A percentile compares a stretch with the other conserved stretches of the same genome.
These are phyloP conservation scores for Pardalotus punctatus DNA, from an alignment of 2,113 vertebrate species.

Conservation along the genomic window DNA sequence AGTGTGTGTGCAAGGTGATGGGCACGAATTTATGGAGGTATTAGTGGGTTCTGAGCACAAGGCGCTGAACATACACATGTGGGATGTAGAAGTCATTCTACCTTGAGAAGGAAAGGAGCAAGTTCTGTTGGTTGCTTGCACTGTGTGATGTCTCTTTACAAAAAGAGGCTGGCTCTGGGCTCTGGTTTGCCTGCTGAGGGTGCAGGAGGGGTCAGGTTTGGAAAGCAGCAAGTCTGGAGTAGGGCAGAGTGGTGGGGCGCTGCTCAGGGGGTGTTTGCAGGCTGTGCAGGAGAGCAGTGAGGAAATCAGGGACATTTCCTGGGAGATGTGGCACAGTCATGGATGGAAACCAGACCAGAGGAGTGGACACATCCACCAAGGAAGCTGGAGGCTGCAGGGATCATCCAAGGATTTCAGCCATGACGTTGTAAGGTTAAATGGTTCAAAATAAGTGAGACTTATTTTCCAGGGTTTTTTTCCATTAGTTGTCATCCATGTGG, in stretches of 20 bases:
- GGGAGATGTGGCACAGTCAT: not conserved
- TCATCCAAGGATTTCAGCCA: not conserved
- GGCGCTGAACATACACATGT: not conserved
- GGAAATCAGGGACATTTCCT: not conserved
- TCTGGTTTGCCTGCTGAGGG: not conserved
- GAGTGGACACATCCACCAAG: too few species aligned
- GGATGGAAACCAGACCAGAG: not conserved
- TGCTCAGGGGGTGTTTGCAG: not conserved
- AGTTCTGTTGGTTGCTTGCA: not conserved
- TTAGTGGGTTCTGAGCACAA: not conserved
- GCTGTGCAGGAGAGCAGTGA: not conserved
- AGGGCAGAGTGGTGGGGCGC: not conserved
- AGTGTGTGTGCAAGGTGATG: not conserved
- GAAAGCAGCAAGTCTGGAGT: not conserved
- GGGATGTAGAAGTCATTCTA: not conserved
- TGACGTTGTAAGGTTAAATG: not conserved
- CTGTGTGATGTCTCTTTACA: not conserved
- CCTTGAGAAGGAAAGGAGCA: not conserved
- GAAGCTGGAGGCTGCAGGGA: not conserved
- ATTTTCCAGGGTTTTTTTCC: not conserved
- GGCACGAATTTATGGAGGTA: not conserved
- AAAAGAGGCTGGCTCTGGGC: not conserved
- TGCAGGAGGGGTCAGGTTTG: not conserved
- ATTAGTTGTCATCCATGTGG: fast-evolving
- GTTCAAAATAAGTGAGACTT: not conserved